Base-by-base conservation (phyloP, 2,888 invertebrate genomes). In the Nomada ferruginata region DNA sequence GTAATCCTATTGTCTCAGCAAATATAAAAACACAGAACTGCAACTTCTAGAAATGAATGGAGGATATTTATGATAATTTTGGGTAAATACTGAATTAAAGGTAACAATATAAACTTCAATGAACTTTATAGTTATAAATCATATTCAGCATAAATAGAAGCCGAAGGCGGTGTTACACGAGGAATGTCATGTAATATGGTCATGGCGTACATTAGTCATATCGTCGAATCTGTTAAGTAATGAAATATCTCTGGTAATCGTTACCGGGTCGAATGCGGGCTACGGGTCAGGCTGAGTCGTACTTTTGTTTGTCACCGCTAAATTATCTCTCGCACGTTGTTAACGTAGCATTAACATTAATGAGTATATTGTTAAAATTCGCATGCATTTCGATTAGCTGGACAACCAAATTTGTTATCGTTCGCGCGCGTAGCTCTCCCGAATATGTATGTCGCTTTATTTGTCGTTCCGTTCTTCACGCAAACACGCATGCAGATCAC, bases 281-380 rank as follows among this genome's bases (percentile, higher is more conserved):
- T 76, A 4, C 53, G 53, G n/a, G 53, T 53, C 20, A 18, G 66
- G 79, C 63, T 77, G 76, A 75, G 76, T 69, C 74, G 83, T 79
- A 86, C 85, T 88, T 90, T 91, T 89, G 91, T 91, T 91, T 85
- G 88, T 79, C 79, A 78, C 77, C 79, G 80, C 81, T 85, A 81
- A 90, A 92, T 91, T 90, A 90, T 84, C 82, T 55, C 87, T 82
- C 82, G 69, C 77, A 78, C 77, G 83, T 75, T 87, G 90, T 88
- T 89, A 90, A 89, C 88, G 84, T 79, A 82, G 84, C 88, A 91
- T 91, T 91, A 91, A 91, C 91, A 88, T 90, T 92, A 92, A 92
- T 90, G 88, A 89, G 88, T 90, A 91, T 91, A 92, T 92, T 92
- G 91, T 91, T 90, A 91, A 91, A 92, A 92, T 83, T 90, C 84